Base-by-base conservation (phyloP, 2,888 invertebrate genomes). In the Galeopsomyia nigrocyanea region DNA sequence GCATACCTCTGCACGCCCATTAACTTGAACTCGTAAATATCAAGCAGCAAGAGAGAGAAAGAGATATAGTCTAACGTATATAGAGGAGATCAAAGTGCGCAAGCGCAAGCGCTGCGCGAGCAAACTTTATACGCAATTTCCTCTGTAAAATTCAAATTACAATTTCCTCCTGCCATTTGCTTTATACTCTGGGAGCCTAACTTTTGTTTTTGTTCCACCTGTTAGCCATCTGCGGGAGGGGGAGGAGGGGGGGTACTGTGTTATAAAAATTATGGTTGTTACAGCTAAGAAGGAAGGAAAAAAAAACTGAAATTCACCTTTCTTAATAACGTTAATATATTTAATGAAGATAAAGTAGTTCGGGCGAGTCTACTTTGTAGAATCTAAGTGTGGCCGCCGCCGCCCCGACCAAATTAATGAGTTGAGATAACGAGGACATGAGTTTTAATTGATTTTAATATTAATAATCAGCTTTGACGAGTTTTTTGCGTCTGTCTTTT, bases 71-170 rank as follows among this genome's bases (percentile, higher is more conserved):
- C 14, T 56, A 16, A 39, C 58, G 19, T 10, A 39, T 10, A 39
- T 9, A 10, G 22, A 46, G 39, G 47, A 73, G 61, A 68, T 73
- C 56, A 68, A 64, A 68, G 64, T 39, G 39, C 39, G 10, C 39
- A 61, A 63, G n/a, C 14, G n/a, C n/a, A n/a, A n/a, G n/a, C n/a
- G n/a, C n/a, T n/a, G 17, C 19, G 53, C 49, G 39, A 39, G 39
- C 10, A 39, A 46, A 31, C 22, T 61, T 70, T 67, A 70, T 63
- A 67, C 50, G 51, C 74, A 31, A 53, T 68, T 71, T 74, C 70
- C 64, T 63, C 50, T 50, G 64, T 71, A 68, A 71, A 74, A 71
- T 71, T 74, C 60, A 64, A 71, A 74, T 74, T 68, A 71, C 55
- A 68, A 74, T 74, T 74, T 74, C 74, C 71, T 63, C 51, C 58